Evolutionary conservation across 2,888 invertebrate species (phyloP), one percentile per base, ranked within the genome.

Genomic region (Nomada ruficornis): DNA sequence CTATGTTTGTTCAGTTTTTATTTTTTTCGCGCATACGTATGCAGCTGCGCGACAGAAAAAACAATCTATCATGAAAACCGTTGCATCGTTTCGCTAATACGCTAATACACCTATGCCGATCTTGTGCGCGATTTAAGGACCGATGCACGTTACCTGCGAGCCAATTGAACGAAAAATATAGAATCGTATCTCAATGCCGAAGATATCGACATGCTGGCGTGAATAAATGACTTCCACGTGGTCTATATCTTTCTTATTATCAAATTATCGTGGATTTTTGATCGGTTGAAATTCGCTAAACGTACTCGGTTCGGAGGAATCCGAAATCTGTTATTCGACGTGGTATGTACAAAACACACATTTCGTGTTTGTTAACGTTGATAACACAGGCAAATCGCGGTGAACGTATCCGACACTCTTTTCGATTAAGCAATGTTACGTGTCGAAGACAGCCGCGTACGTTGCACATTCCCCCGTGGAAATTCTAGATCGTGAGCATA

Each of bases 351-450:
- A 68, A 68, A 20, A 15, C n/a, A 77, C 29, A 69, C 65, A 47
- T 7, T 15, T 11, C 2, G 13, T 60, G 67, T 73, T 78, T 63
- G 68, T 63, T 47, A 44, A 60, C 50, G 67, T 71, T 50, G 82
- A 77, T 83, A 81, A 69, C 73, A 15, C 52, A 42, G 57, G 50
- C 55, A 55, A 59, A 55, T 60, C 55, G 44, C 54, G 42, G 64
- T 11, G 72, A 76, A 63, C 67, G 36, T 60, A 54, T 67, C 42
- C 63, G 13, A 73, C 63, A 64, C 47, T 76, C 72, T 42, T 68
- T 52, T 50, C 29, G 79, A 74, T 77, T 73, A 76, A 62, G 64
- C 64, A 72, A 77, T 26, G 50, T 71, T 75, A 81, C 64, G 62
- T 23, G 55, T 52, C 50, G 52, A 69, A 54, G 64, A 50, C 55